Percentiles rank a stretch among this genome's conserved stretches.
These are phyloP conservation scores for Scytalopus superciliaris DNA, from an alignment of 2,113 vertebrate species.

Conservation along the genomic window DNA sequence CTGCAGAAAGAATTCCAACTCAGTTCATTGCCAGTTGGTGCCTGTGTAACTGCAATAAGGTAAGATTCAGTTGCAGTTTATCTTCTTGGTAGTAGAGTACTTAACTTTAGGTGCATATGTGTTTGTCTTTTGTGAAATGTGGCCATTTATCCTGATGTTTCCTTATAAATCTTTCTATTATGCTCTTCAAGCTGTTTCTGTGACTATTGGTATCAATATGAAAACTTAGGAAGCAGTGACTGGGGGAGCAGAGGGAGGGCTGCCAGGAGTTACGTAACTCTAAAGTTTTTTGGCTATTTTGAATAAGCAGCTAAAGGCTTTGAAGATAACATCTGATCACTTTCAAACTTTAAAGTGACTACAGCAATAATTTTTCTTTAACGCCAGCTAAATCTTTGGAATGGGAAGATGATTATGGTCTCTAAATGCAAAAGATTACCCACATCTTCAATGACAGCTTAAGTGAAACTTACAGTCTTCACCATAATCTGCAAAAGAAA, in stretches of 20 bases:
- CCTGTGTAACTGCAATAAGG: slow-evolving; percentile 69
- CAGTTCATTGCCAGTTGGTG: slow-evolving; percentile 63
- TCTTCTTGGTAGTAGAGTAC: slow-evolving; percentile 34
- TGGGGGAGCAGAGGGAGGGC: background rate
- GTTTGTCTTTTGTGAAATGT: slow-evolving; percentile 15
- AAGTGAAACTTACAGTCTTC: slow-evolving; percentile 53
- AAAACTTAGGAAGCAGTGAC: background rate
- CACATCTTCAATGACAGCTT: slow-evolving; percentile 53
- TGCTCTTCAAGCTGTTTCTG: background rate
- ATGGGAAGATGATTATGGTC: slow-evolving; percentile 62
- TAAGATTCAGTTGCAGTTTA: slow-evolving; percentile 72
- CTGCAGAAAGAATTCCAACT: slow-evolving; percentile 71
- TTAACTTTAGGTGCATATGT: background rate
- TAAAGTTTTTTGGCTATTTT: slow-evolving; percentile 45
- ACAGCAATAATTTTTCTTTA: slow-evolving; percentile 49
- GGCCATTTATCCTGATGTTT: background rate
- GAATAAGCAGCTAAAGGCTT: slow-evolving; percentile 48
- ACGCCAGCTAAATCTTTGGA: slow-evolving; percentile 51
- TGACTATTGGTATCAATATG: background rate
- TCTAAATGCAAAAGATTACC: slow-evolving; percentile 64
- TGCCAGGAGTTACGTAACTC: background rate
- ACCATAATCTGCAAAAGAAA: slow-evolving; percentile 44
- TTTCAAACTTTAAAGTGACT: slow-evolving; percentile 56
- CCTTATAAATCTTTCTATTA: background rate
- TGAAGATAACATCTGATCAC: slow-evolving; percentile 45